Base-by-base conservation (phyloP, 2,113 vertebrate species). In the Rhineura floridana region DNA sequence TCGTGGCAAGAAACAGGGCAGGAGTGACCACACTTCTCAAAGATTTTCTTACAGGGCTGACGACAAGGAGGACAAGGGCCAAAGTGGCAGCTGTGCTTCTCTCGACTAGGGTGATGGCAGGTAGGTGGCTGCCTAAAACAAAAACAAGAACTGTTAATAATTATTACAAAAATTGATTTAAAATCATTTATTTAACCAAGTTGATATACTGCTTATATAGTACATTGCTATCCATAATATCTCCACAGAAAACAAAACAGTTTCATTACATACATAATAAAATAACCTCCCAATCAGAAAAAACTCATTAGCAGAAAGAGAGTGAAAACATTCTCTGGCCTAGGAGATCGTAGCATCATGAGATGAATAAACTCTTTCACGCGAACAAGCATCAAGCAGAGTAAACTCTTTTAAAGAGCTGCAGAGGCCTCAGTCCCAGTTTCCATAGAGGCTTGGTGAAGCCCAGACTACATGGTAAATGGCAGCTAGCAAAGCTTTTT, bases 1-100 rank as follows among this genome's bases (percentile, higher is more conserved):
- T 98, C 98, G 0, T 98, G 98, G 93, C 98, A 98, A 44, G 97
- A 76, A 91, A 94, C 96, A 42, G 96, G 96, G 92, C 98, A 98
- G 83, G 96, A 89, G 36, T 98, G 96, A 67, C 96, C 94, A 59
- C 98, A 98, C 0, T 39, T 88, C 75, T 90, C 93, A 89, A 98
- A 93, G 0, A 86, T 70, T 81, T 96, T 97, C 89, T 96, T 95
- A 92, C 98, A 98, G 86, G 95, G 65, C 73, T 98, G 98, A 81
- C 86, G 96, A 91, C 98, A 98, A 0, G 97, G 95, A 85, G 98
- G 98, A 92, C 98, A 98, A 3, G 92, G 75, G 55, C 97, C 98
- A 73, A 97, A 96, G 91, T 98, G 98, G 94, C 98, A 98, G 0
- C 96, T 96, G 95, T 98, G 98, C 79, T 94, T 96, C 94, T 98